A percentile compares a stretch with the other conserved stretches of the same genome.
Conservation (phyloP, 2,113 vertebrate species). For the Rattus norvegicus region GRCr8 NC_086024.1:106202001-106202500, state of each 20-base stretch:
- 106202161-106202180: not conserved
- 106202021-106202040: conserved; percentile 26
- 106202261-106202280: not conserved
- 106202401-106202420: too few species aligned
- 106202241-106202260: not conserved
- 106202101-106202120: not conserved
- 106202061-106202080: not conserved
- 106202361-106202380: too few species aligned
- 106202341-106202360: too few species aligned
- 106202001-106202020: not conserved
- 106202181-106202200: conserved; percentile 33
- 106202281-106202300: conserved; percentile 15
- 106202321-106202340: too few species aligned
- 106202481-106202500: not conserved
- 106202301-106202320: too few species aligned
- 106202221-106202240: not conserved
- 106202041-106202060: not conserved
- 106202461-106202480: not conserved
- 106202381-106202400: too few species aligned
- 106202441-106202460: not conserved
- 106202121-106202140: not conserved
- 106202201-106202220: not conserved
- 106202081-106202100: not conserved
- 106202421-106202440: too few species aligned
- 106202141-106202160: conserved; percentile 7